Percentiles rank a stretch among this genome's conserved stretches.
Evolutionary conservation across 2,113 vertebrate species (phyloP).

Genomic region (Corythoichthys intestinalis): DNA sequence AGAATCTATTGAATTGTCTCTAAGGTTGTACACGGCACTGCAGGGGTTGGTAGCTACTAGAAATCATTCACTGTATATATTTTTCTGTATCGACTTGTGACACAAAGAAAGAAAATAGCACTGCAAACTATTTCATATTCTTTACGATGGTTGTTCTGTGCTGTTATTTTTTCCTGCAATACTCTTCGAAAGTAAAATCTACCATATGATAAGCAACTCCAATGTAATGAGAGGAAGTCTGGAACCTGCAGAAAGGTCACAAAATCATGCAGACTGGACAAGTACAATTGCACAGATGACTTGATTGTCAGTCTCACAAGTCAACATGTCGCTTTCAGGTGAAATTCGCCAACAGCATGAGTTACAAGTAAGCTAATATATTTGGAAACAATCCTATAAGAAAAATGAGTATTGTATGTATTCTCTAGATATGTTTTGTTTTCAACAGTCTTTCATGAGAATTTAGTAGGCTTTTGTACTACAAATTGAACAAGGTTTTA

Average conservation of each 20-base stretch:
- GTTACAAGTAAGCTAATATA: conserved; percentile 17
- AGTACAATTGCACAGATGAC: conserved; percentile 54
- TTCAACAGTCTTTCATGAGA: neutral
- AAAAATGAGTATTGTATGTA: neutral
- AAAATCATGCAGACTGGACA: conserved; percentile 66
- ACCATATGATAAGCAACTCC: conserved; percentile 31
- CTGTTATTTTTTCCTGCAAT: conserved; percentile 9
- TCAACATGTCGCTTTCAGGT: conserved; percentile 43
- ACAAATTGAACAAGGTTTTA: too few relatives aligned
- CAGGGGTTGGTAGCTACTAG: conserved; percentile 55
- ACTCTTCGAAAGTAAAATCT: conserved; percentile 8
- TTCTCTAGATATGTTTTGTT: neutral
- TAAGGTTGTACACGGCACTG: conserved; percentile 66
- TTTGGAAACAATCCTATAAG: neutral
- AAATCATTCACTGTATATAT: conserved; percentile 64
- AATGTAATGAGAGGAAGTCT: conserved; percentile 41
- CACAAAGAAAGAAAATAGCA: conserved; percentile 59
- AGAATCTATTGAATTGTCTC: conserved; percentile 62
- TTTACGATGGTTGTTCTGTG: conserved; percentile 33
- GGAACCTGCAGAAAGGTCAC: conserved; percentile 58
- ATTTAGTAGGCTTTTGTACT: neutral
- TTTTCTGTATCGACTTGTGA: conserved; percentile 57
- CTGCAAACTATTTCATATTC: conserved; percentile 64
- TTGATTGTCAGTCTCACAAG: conserved; percentile 62
- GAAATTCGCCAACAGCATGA: conserved; percentile 29